phyloP scores from a whole-genome alignment of 53 echinoderm and acorn worm species.

The Echinarachnius parma region DNA sequence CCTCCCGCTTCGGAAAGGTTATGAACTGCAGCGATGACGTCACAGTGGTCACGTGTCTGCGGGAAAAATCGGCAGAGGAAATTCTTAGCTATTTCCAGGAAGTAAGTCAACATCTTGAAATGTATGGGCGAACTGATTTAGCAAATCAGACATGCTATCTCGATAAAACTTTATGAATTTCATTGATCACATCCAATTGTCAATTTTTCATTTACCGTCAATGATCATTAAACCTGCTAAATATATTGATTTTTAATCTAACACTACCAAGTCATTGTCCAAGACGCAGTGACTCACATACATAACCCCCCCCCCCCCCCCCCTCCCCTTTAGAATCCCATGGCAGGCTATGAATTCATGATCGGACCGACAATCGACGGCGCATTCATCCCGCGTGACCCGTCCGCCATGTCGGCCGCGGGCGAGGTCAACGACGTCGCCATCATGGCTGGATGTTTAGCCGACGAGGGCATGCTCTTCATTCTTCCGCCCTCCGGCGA shows the following conservation, averaged over 20 bases:
- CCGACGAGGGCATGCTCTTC: conserved; percentile 11
- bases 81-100: not conserved
- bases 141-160: too few relatives aligned
- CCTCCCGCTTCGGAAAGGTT: not conserved
- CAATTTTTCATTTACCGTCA: too few relatives aligned
- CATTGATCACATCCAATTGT: too few relatives aligned
- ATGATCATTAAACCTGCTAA: too few relatives aligned
- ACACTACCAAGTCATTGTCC: too few relatives aligned
- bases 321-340: not conserved
- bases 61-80: not conserved
- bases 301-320: too few relatives aligned
- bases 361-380: conserved; percentile 4
- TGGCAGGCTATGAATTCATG: not conserved
- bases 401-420: not conserved
- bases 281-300: too few relatives aligned
- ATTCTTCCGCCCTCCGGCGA: too few relatives aligned
- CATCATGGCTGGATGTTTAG: conserved; percentile 1
- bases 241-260: too few relatives aligned
- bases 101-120: too few relatives aligned
- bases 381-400: conserved; percentile 15
- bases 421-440: conserved; percentile 15
- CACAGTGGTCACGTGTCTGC: not conserved
- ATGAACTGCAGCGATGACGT: not conserved
- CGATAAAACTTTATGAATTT: too few relatives aligned
- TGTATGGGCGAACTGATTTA: too few relatives aligned